Evolutionary conservation across 1,140 invertebrate genomes (phyloP), one percentile per base, ranked within the genome.

Genomic region (Drosophila sturtevanti): DNA sequence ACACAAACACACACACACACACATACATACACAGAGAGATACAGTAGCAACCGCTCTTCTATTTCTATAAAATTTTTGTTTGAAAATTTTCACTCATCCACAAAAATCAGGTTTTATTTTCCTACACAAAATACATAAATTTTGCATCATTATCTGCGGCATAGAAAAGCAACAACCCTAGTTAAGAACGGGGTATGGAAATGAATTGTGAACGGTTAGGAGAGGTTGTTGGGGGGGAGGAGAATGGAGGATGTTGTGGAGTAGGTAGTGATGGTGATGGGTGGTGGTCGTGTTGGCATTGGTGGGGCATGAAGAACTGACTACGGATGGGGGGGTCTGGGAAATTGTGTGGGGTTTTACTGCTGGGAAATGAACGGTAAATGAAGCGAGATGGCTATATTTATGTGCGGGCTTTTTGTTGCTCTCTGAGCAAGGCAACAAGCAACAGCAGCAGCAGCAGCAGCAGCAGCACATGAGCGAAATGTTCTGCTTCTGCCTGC

Each of bases 101-200:
- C 78, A 81, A 75, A 90, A 90, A 90, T 90, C 84, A 79, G 84
- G 89, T 89, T 91, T 85, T 89, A 85, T 82, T 90, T 89, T 86
- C 67, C 89, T 84, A 90, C 75, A 90, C 84, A 90, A 90, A 90
- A 90, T 90, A 89, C 89, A 90, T 90, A 90, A 90, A 90, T 90
- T 90, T 82, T 72, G 76, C 81, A 90, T 90, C 81, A 90, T 91
- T 91, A 91, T 86, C 72, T 61, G 70, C 72, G 16, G 61, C 24
- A 27, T 63, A 48, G 44, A 52, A 48, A 63, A 48, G 41, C 41
- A 48, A 34, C 71, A 66, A 73, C 71, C 69, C 70, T 58, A 44
- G 10, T 48, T 48, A 48, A 48, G 41, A 48, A 48, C 41, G 16
- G 41, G 18, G 16, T 48, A 21, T 31, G 27, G 27, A 58, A 6